Conservation (phyloP, 2,797 vertebrate species). For the Adrianichthys oophorus region DNA sequence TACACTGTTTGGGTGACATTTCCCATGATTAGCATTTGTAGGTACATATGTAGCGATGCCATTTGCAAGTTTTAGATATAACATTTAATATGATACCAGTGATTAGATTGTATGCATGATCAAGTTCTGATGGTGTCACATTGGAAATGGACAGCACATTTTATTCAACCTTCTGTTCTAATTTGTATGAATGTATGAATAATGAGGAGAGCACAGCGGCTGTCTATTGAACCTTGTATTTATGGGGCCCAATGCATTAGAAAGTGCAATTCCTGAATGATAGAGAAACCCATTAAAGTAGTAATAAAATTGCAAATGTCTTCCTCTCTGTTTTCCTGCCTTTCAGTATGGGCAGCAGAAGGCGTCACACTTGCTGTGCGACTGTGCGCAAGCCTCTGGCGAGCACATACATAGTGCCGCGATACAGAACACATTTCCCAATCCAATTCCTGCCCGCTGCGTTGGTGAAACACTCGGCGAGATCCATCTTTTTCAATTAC, state of each 20-base stretch:
- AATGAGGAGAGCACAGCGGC: slow-evolving; percentile 65
- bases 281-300: slow-evolving; percentile 75
- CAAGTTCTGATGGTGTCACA: slow-evolving; percentile 52
- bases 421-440: slow-evolving; percentile 69
- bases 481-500: slow-evolving; percentile 79
- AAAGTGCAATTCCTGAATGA: slow-evolving; percentile 71
- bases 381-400: slow-evolving; percentile 50
- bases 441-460: slow-evolving; percentile 74
- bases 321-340: slow-evolving; percentile 66
- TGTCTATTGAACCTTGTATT: slow-evolving; percentile 73
- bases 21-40: slow-evolving; percentile 50
- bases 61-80: slow-evolving; percentile 43
- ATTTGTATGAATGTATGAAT: slow-evolving; percentile 77
- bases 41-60: slow-evolving; percentile 14
- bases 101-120: slow-evolving; percentile 69
- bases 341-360: slow-evolving; percentile 61
- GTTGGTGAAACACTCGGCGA: slow-evolving; percentile 70
- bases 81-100: slow-evolving; percentile 26
- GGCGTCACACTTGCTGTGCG: slow-evolving; percentile 46
- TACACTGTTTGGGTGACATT: slow-evolving; percentile 23
- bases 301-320: slow-evolving; percentile 80
- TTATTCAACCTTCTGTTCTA: slow-evolving; percentile 71
- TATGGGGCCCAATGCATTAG: slow-evolving; percentile 70
- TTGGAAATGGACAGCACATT: slow-evolving; percentile 69
- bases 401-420: slow-evolving; percentile 65